These are phyloP conservation scores for Chaetops frenatus DNA, from an alignment of 2,113 vertebrate genomes.

Conservation along the genomic window DNA sequence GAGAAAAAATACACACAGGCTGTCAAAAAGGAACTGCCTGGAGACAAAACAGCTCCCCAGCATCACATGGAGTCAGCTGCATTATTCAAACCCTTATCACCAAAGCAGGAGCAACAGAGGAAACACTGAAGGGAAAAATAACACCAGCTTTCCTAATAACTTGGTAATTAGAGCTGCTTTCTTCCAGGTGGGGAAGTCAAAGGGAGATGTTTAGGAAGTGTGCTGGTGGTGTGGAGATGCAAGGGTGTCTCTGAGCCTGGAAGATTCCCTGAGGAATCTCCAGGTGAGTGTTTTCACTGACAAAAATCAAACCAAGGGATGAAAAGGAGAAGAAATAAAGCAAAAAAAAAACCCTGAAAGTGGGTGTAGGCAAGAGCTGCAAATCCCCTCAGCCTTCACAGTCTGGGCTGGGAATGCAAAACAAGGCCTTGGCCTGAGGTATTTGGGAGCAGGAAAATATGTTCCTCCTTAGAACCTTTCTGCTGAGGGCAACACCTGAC, in stretches of 20 bases:
- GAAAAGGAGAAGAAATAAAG: neutral
- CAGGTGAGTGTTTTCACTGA: neutral
- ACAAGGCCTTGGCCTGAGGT: neutral
- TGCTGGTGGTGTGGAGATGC: neutral
- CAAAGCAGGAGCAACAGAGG: neutral
- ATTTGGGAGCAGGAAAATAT: neutral
- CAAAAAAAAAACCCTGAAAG: accelerated
- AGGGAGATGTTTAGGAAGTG: neutral
- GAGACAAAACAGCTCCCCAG: neutral
- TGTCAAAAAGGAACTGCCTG: constrained; percentile 16
- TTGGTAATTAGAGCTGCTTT: neutral
- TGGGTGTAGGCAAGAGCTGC: neutral
- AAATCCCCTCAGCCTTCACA: neutral
- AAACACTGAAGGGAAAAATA: neutral
- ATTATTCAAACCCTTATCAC: constrained; percentile 18
- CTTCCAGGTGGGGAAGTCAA: neutral
- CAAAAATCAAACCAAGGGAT: neutral
- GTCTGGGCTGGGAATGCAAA: neutral
- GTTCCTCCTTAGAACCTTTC: neutral
- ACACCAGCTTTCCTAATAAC: neutral
- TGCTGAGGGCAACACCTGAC: neutral
- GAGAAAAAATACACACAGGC: neutral
- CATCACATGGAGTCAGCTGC: neutral
- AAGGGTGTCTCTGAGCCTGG: neutral
- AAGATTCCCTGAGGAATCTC: neutral